phyloP scores from a whole-genome alignment of 2,113 vertebrate species.

The human region DNA sequence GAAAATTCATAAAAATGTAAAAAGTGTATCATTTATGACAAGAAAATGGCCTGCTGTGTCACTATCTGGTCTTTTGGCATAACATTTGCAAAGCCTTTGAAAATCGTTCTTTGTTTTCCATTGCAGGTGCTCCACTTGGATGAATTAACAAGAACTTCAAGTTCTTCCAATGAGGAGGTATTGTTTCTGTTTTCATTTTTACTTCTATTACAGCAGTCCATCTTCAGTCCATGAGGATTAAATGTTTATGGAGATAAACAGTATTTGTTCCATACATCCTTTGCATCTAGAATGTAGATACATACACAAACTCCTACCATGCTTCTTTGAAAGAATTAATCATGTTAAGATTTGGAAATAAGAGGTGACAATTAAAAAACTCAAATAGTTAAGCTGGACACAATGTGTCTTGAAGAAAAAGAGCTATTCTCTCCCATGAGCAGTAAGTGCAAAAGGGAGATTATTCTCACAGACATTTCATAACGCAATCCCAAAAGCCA shows the following conservation, averaged over 20 bases:
- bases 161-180: slow-evolving; percentile 63
- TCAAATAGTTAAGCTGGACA: not conserved
- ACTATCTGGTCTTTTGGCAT: not conserved
- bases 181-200: not conserved
- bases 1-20: not conserved
- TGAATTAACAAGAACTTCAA: slow-evolving; percentile 66
- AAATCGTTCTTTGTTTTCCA: not conserved
- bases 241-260: not conserved
- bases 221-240: not conserved
- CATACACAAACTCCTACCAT: not conserved
- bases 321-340: not conserved
- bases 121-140: slow-evolving; percentile 68
- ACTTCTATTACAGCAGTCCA: not conserved
- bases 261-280: not conserved
- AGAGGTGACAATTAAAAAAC: not conserved
- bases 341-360: not conserved
- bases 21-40: not conserved
- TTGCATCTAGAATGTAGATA: not conserved
- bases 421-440: not conserved
- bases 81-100: not conserved
- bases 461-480: not conserved
- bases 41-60: not conserved
- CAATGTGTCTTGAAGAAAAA: not conserved
- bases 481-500: not conserved
- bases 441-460: not conserved